Evolutionary conservation across 2,888 invertebrate species (phyloP), one percentile per base, ranked within the genome.

Genomic region (Trilocha varians): DNA sequence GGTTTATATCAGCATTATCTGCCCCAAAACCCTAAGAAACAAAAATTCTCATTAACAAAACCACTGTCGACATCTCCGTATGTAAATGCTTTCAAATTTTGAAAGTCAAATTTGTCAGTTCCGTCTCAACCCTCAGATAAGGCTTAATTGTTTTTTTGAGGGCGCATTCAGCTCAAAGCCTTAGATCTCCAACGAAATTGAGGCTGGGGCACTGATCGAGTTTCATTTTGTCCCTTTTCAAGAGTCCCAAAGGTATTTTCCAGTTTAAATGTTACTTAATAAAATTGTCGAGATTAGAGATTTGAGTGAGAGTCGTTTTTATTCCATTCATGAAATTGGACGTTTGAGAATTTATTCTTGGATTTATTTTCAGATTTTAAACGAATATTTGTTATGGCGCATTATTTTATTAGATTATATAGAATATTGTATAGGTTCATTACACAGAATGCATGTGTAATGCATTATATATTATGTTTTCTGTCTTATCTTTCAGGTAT

Each of bases 51-150:
- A 55, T 57, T 53, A 59, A 63, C 67, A 71, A 67, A 67, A 71
- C 55, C 70, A 25, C 25, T 11, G 25, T 25, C 25, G 6, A 25
- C 70, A 72, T 72, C 72, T 73, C 62, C 65, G 46, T 68, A 70
- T 70, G 68, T 60, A 70, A 71, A 71, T 69, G 54, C 50, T 53
- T 53, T 56, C 57, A 36, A 40, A 47, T 51, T 59, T 59, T 57
- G 55, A 53, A 59, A 53, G 57, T 56, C 56, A 59, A 59, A 59
- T 52, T 46, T 53, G 50, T 46, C 44, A 38, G 45, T 47, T 46
- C 47, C 43, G 45, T 38, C 46, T 67, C 66, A 65, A 58, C 59
- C 62, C 61, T 61, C 33, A 36, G 14, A 13, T 33, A 13, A 17
- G 16, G 61, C 61, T 62, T 62, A 60, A 67, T 65, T 69, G 44